Evolutionary conservation across 2,888 invertebrate species (phyloP).

Genomic region (Notodonta ziczac): DNA sequence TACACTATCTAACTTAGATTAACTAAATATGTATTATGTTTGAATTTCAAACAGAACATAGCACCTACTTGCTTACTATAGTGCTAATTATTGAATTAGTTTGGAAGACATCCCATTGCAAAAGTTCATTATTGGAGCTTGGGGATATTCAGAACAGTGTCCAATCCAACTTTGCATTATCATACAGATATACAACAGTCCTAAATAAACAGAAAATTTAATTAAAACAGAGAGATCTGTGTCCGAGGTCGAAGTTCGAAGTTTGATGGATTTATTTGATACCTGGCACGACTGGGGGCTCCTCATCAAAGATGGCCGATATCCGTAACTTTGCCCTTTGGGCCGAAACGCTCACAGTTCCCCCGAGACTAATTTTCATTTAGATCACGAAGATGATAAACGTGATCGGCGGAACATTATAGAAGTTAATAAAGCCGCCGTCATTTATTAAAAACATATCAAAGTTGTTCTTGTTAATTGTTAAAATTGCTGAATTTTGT

Average conservation of each 20-base stretch:
- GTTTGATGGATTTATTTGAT: constrained; percentile 45
- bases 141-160: background rate
- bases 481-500: too few relatives aligned
- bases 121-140: background rate
- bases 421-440: constrained; percentile 1
- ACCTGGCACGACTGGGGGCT: constrained; percentile 42
- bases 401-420: constrained; percentile 26
- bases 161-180: background rate
- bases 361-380: constrained; percentile 52
- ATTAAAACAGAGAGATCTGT: constrained; percentile 24
- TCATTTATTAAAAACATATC: background rate
- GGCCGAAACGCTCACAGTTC: constrained; percentile 45
- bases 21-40: too few relatives aligned
- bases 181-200: background rate
- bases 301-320: constrained; percentile 41
- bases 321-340: constrained; percentile 34
- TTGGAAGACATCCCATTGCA: background rate
- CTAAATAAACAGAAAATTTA: constrained; percentile 32
- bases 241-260: constrained; percentile 18
- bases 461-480: too few relatives aligned
- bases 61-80: background rate
- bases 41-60: too few relatives aligned
- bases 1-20: too few relatives aligned
- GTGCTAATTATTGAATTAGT: background rate
- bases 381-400: constrained; percentile 43